Evolutionary conservation across 1,140 invertebrate genomes (phyloP).

Genomic region (Ditylenchus dipsaci): DNA sequence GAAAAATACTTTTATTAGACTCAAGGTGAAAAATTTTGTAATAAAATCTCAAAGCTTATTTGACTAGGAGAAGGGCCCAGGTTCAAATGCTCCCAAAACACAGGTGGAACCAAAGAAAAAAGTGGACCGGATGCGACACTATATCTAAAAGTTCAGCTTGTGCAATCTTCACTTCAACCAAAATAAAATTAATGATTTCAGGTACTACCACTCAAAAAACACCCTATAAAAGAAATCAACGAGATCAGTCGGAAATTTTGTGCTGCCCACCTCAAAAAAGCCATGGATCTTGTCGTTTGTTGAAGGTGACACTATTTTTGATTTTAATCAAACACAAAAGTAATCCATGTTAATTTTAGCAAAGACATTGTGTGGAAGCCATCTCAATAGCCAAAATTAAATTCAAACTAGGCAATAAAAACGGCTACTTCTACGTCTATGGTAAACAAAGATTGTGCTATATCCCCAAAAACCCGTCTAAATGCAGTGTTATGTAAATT

Average conservation of each 20-base stretch:
- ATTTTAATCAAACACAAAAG: not conserved
- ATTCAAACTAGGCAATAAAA: conserved; percentile 40
- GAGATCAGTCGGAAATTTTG: conserved; percentile 52
- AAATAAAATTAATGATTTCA: conserved; percentile 25
- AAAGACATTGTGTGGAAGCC: conserved; percentile 47
- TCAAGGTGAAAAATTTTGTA: no score
- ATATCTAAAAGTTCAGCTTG: no score
- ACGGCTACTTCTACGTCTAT: conserved; percentile 55
- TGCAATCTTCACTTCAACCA: no score
- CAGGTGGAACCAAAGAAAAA: no score
- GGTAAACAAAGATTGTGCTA: conserved; percentile 53
- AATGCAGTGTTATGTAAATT: conserved; percentile 52
- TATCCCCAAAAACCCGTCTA: conserved; percentile 55
- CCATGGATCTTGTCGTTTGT: conserved; percentile 48
- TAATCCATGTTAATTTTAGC: conserved; percentile 42
- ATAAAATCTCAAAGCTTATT: no score
- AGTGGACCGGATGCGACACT: no score
- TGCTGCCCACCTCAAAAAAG: conserved; percentile 51
- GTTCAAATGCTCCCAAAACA: no score
- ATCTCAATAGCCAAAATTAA: conserved; percentile 55
- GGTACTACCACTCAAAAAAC: conserved; percentile 49
- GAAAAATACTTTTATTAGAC: no score
- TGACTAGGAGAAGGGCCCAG: no score
- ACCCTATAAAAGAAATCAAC: conserved; percentile 52
- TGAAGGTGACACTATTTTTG: conserved; percentile 34